These are phyloP conservation scores for Mastacembelus armatus DNA, from an alignment of 2,797 vertebrate genomes.

Conservation along the genomic window DNA sequence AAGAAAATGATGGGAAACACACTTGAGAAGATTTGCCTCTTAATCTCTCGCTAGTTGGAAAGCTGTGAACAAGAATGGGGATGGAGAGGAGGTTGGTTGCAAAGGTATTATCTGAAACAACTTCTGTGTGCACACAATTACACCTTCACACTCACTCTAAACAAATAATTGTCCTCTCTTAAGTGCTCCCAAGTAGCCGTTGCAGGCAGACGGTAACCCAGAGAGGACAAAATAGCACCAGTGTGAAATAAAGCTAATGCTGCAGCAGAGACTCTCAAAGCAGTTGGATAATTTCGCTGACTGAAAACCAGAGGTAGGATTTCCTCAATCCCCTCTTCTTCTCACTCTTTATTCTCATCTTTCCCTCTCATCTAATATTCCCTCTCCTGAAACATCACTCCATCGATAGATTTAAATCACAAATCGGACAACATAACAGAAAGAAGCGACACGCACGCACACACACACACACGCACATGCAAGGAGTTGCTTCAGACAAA, in stretches of 20 bases:
- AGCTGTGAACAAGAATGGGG: constrained; percentile 15
- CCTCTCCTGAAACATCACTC: constrained; percentile 48
- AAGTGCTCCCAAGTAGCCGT: constrained; percentile 47
- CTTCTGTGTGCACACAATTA: constrained; percentile 6
- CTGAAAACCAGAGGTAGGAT: constrained; percentile 53
- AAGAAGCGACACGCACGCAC: constrained; percentile 40
- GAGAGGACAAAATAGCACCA: constrained; percentile 79
- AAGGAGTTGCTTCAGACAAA: constrained; percentile 71
- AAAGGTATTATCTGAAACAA: constrained; percentile 67
- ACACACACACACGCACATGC: constrained; percentile 15
- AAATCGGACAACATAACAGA: constrained; percentile 41
- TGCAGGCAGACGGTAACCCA: constrained; percentile 53
- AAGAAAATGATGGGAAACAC: constrained; percentile 46
- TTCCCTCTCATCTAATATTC: constrained; percentile 41
- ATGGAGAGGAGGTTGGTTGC: constrained; percentile 24
- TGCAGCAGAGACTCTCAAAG: constrained; percentile 54
- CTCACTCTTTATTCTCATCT: constrained; percentile 23
- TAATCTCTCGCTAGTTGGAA: constrained; percentile 39
- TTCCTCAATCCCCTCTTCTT: constrained; percentile 38
- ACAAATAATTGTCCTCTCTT: constrained; percentile 47
- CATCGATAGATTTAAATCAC: constrained; percentile 42
- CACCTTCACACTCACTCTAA: constrained; percentile 6
- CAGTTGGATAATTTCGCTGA: constrained; percentile 15
- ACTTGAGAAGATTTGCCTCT: constrained; percentile 37
- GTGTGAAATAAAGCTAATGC: constrained; percentile 81